Evolutionary conservation across 2,888 invertebrate genomes (phyloP).

Genomic region (Scrobipalpa atriplicella): DNA sequence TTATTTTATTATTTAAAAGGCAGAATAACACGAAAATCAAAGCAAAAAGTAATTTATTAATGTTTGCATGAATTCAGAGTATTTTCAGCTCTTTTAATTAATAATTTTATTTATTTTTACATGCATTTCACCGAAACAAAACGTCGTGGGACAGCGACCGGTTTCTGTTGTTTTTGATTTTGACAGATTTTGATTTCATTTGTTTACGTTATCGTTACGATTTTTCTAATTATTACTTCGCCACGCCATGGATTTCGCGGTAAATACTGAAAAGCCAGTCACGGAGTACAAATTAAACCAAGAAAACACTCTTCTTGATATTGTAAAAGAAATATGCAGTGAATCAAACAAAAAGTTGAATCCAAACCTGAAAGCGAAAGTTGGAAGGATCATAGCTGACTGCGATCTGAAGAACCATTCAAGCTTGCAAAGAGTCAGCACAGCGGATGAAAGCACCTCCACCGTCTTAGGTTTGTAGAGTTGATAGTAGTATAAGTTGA

Average conservation of each 20-base stretch:
- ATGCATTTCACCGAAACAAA: no score
- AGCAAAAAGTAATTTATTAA: no score
- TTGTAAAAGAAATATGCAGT: conserved; percentile 65
- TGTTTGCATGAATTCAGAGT: no score
- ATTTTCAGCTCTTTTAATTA: no score
- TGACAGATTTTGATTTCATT: not conserved
- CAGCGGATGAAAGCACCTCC: conserved; percentile 69
- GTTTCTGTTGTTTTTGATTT: no score
- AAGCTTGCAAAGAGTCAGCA: conserved; percentile 68
- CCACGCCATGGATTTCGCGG: conserved; percentile 60
- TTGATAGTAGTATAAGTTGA: not conserved
- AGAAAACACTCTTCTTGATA: conserved; percentile 65
- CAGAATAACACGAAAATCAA: no score
- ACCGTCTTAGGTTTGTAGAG: conserved; percentile 60
- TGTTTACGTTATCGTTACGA: not conserved
- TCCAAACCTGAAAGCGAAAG: conserved; percentile 61
- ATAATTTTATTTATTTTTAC: no score
- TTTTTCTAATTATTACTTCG: not conserved
- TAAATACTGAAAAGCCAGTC: conserved; percentile 53
- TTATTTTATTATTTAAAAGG: no score
- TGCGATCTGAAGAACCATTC: conserved; percentile 68
- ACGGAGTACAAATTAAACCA: conserved; percentile 53
- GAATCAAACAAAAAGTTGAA: conserved; percentile 54
- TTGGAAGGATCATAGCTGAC: conserved; percentile 68
- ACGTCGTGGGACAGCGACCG: no score